phyloP scores from a whole-genome alignment of 2,797 vertebrate genomes.

The Pantherophis vulpinus region DNA sequence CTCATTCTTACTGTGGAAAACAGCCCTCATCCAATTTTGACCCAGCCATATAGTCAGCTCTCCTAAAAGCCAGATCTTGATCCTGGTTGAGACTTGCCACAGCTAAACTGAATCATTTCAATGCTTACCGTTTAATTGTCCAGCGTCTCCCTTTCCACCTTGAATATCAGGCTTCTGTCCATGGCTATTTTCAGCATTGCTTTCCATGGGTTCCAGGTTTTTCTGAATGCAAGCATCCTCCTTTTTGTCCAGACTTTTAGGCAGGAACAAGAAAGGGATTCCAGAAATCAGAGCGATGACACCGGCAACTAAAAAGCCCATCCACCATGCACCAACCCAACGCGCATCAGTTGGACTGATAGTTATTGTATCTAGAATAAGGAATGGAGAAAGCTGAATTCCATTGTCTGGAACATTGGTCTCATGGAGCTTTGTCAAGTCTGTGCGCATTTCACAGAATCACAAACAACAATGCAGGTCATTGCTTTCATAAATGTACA shows the following conservation, averaged over 20 bases:
- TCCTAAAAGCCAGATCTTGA: background rate
- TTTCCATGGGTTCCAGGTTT: slow-evolving; percentile 28
- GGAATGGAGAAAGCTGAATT: slow-evolving; percentile 19
- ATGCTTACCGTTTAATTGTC: slow-evolving; percentile 58
- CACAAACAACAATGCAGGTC: background rate
- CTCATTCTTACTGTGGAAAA: background rate
- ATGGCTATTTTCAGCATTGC: background rate
- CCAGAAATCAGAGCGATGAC: slow-evolving; percentile 73
- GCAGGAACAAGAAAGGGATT: slow-evolving; percentile 89
- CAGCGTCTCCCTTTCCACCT: background rate
- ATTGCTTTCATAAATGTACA: background rate
- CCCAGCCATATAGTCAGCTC: background rate
- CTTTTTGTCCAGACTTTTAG: slow-evolving; percentile 70
- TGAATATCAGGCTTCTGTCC: slow-evolving; percentile 1
- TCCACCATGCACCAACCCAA: slow-evolving; percentile 97
- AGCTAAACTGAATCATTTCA: background rate
- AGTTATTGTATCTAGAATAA: slow-evolving; percentile 77
- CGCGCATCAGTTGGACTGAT: slow-evolving; percentile 85
- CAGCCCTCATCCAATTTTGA: background rate
- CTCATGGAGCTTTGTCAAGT: background rate
- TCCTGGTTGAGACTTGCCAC: background rate
- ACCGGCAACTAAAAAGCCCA: slow-evolving; percentile 82
- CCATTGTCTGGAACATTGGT: background rate
- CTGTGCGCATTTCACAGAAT: background rate
- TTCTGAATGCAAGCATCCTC: slow-evolving; percentile 20